These are phyloP conservation scores for Epinotia nisella DNA, from an alignment of 2,888 invertebrate species.

Conservation along the genomic window DNA sequence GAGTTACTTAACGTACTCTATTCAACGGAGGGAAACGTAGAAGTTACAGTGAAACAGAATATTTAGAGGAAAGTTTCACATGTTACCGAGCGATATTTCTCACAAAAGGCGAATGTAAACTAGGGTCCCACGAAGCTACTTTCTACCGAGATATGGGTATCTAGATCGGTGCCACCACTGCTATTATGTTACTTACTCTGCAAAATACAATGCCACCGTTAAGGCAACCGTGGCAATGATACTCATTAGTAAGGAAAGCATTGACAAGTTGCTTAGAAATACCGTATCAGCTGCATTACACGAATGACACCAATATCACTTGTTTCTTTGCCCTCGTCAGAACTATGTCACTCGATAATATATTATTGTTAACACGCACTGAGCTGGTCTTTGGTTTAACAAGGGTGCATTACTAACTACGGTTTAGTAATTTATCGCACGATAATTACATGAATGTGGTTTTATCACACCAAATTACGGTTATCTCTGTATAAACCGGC, in stretches of 20 bases:
- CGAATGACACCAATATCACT: constrained; percentile 25
- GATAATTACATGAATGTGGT: neutral
- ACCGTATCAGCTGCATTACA: constrained; percentile 29
- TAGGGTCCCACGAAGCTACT: constrained; percentile 56
- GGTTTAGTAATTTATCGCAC: neutral
- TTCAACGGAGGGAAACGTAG: constrained; percentile 51
- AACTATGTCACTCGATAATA: constrained; percentile 15
- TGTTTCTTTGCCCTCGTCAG: constrained; percentile 12
- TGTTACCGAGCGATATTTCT: constrained; percentile 29
- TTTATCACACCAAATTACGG: neutral
- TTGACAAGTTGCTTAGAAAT: constrained; percentile 47
- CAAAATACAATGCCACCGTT: constrained; percentile 63
- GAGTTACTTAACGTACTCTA: constrained; percentile 55
- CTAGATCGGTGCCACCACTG: constrained; percentile 66
- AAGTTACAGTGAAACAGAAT: constrained; percentile 42
- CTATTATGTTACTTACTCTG: constrained; percentile 62
- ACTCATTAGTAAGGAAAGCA: constrained; percentile 60
- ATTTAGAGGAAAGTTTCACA: constrained; percentile 39
- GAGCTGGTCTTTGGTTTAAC: neutral
- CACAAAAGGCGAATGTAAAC: constrained; percentile 44
- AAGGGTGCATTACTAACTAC: neutral
- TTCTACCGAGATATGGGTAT: constrained; percentile 69
- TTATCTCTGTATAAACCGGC: neutral
- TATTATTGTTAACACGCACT: neutral
- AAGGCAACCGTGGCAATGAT: constrained; percentile 61